Base-by-base conservation (phyloP, 37 sponge, comb jelly and placozoan genomes). In the Corticium candelabrum region DNA sequence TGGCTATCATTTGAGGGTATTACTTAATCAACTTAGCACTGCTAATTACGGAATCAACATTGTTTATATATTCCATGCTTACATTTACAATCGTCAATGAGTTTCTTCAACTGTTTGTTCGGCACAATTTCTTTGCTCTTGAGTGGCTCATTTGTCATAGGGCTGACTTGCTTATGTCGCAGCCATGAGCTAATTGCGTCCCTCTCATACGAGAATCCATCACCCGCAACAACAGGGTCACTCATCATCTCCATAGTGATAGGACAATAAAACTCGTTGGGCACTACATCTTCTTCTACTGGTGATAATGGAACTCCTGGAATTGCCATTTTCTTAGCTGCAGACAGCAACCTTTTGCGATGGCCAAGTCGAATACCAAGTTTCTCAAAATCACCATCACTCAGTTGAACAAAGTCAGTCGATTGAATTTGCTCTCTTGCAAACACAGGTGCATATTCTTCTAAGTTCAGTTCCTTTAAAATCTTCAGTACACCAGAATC, bases 181-280 rank as follows among this genome's bases (percentile, higher is more conserved):
- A 80, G 70, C 81, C 81, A 80, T 5, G 73, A 62, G 27, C 37
- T 15, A 37, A 80, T 80, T 1, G 81, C 81, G 37, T 73, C 50
- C 50, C 70, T 62, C 40, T 80, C 81, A 31, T 80, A 80, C 3
- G 81, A 80, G 50, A 80, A 80, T 3, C 81, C 81, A 34, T 80
- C 81, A 75, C 74, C 70, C 1, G 81, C 81, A 3, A 80, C 73
- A 40, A 80, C 81, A 73, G 81, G 81, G 34, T 80, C 70, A 37
- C 34, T 80, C 81, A 50, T 50, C 15, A 50, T 21, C 21, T 50
- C 62, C 62, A 50, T 50, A 50, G 62, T 50, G 21, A 50, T 50
- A 11, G 62, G 62, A 50, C 62, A 50, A 50, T 50, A 50, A 21
- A 50, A 50, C 21, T 50, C 62, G 21, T 50, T 50, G 11, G 62